These are phyloP conservation scores for Dysdera silvatica DNA, from an alignment of 1,140 invertebrate genomes.

Conservation along the genomic window DNA sequence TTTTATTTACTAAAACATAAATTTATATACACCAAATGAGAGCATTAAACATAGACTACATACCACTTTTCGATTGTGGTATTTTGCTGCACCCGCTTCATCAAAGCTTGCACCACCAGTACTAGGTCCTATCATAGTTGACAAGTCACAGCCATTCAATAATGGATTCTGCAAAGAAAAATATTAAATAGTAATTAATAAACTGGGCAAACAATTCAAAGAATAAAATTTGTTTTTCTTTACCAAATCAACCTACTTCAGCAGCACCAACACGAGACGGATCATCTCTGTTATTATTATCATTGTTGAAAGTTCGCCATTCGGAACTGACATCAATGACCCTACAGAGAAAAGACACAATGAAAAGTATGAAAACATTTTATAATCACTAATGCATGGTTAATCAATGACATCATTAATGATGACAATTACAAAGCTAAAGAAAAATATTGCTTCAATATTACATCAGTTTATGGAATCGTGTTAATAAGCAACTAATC, in stretches of 20 bases:
- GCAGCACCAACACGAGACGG: conserved; percentile 91
- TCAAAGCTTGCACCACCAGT: conserved; percentile 70
- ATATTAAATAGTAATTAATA: neutral
- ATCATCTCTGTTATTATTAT: conserved; percentile 87
- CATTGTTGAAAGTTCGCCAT: conserved; percentile 99
- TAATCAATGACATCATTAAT: no score
- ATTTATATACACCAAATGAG: no score
- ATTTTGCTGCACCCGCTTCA: conserved; percentile 77
- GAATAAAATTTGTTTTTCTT: neutral
- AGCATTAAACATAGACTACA: conserved; percentile 35
- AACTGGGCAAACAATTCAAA: neutral
- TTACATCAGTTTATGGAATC: no score
- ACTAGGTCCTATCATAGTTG: conserved; percentile 91
- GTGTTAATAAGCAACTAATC: no score
- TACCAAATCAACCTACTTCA: conserved; percentile 41
- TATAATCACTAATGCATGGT: no score
- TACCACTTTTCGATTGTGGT: conserved; percentile 81
- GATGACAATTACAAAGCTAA: no score
- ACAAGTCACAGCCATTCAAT: conserved; percentile 87
- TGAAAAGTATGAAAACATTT: no score
- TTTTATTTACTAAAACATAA: no score
- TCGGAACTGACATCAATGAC: conserved; percentile 99
- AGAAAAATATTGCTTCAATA: no score
- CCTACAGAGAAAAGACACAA: no score
- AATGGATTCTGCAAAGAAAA: conserved; percentile 72